A percentile compares a stretch with the other conserved stretches of the same genome.
Evolutionary conservation across 2,113 vertebrate genomes (phyloP).

Genomic region (Uria lomvia): DNA sequence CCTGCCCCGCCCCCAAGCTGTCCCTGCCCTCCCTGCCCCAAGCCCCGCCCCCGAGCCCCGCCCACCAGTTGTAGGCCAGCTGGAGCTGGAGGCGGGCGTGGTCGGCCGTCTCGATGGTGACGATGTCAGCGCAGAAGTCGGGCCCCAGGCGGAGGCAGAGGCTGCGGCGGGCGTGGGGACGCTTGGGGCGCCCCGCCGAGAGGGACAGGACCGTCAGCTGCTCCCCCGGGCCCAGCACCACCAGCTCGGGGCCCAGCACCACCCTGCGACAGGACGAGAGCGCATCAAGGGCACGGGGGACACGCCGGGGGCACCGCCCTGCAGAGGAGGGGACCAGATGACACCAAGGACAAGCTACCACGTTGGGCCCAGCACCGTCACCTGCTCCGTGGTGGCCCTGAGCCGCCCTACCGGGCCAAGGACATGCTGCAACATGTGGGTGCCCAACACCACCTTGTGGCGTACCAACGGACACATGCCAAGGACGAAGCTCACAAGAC

Average conservation of each 20-base stretch:
- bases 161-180: conserved; percentile 81
- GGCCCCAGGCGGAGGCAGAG: conserved; percentile 88
- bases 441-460: background rate
- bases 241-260: conserved; percentile 88
- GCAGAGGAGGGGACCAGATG: too few species aligned
- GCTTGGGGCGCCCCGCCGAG: conserved; percentile 85
- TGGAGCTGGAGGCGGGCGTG: conserved; percentile 90
- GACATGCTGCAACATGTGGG: background rate
- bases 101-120: conserved; percentile 89
- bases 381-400: background rate
- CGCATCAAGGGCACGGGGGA: accelerated
- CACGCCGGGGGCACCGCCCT: accelerated
- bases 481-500: background rate
- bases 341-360: background rate
- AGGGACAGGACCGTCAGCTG: conserved; percentile 89
- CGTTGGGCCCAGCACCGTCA: background rate
- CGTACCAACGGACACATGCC: too few species aligned
- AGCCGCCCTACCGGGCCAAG: background rate
- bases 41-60: too few species aligned
- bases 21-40: background rate
- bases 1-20: background rate
- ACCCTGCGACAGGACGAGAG: background rate
- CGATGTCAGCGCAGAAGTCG: conserved; percentile 88
- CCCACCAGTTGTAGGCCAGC: conserved; percentile 89
- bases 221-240: conserved; percentile 87